Evolutionary conservation across 1,140 invertebrate species (phyloP), one percentile per base, ranked within the genome.

Genomic region (Drosophila nigrodunni): DNA sequence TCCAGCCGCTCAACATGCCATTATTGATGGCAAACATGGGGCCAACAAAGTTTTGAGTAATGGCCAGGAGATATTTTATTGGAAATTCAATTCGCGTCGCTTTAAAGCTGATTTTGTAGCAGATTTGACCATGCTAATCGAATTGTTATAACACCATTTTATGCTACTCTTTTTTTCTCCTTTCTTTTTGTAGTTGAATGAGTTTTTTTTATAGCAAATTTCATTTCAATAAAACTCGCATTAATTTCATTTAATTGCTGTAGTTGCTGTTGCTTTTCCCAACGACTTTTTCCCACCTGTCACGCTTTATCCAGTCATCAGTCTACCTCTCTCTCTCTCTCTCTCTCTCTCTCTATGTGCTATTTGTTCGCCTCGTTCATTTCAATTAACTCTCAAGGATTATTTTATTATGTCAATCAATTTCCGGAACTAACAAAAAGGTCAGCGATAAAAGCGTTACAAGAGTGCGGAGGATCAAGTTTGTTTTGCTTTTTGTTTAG

Each of bases 371-470:
- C 46, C 66, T 82, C 79, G 80, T 88, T 77, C 85, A 80, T 88
- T 88, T 88, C 83, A 88, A 88, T 88, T 88, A 88, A 88, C 85
- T 80, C 80, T 88, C 67, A 82, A 88, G 83, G 83, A 88, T 88
- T 88, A 88, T 88, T 88, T 88, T 88, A 88, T 88, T 88, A 89
- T 88, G 85, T 88, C 85, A 80, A 88, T 89, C 83, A 88, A 88
- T 89, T 88, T 88, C 85, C 83, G 85, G 62, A 78, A 80, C 83
- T 87, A 88, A 30, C 25, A 30, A 88, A 87, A 87, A 88, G n/a
- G 77, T 72, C 80, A 75, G 74, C 73, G 66, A 75, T 81, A 77
- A 81, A 81, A 81, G 44, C 62, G 62, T 18, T 18, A 46, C 57
- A 25, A 52, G 34, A 49, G 57, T 8, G 37, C 10, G n/a, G 35